Base-by-base conservation (phyloP, 2,888 invertebrate genomes). In the Diaphora mendica region DNA sequence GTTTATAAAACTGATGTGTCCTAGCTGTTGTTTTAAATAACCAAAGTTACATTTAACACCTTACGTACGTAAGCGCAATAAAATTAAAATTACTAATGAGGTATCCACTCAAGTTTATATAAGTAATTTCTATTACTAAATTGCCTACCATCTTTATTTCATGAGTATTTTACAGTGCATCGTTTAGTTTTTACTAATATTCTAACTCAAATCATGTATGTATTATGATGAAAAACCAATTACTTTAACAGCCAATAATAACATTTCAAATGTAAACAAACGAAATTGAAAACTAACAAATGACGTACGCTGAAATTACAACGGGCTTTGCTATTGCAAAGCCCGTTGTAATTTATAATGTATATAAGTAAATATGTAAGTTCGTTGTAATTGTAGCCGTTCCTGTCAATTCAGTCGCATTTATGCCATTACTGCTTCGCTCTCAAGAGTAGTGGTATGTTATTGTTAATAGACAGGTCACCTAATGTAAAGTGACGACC, bases 301-400 rank as follows among this genome's bases (percentile, higher is more conserved):
- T 26, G 26, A 30, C 30, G 26, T 67, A 30, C n/a, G 55, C n/a
- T 55, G 55, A 68, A 55, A 55, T 55, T 35, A 35, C 68, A 68
- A 68, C n/a, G 35, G 8, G 3, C 33, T 3, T n/a, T n/a, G 13
- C 26, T 26, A 26, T n/a, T n/a, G n/a, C n/a, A n/a, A n/a, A n/a
- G n/a, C n/a, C n/a, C n/a, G n/a, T n/a, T n/a, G n/a, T n/a, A n/a
- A n/a, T n/a, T n/a, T n/a, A n/a, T n/a, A n/a, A n/a, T n/a, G n/a
- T n/a, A n/a, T n/a, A n/a, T n/a, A n/a, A n/a, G n/a, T n/a, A n/a
- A n/a, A n/a, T n/a, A n/a, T n/a, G n/a, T n/a, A n/a, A n/a, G n/a
- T n/a, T n/a, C n/a, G n/a, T n/a, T n/a, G n/a, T n/a, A n/a, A n/a
- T n/a, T n/a, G n/a, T 59, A 59, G 13, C 26, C 59, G 15, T 26